phyloP scores from a whole-genome alignment of 2,113 vertebrate genomes.

The Pithys albifrons region DNA sequence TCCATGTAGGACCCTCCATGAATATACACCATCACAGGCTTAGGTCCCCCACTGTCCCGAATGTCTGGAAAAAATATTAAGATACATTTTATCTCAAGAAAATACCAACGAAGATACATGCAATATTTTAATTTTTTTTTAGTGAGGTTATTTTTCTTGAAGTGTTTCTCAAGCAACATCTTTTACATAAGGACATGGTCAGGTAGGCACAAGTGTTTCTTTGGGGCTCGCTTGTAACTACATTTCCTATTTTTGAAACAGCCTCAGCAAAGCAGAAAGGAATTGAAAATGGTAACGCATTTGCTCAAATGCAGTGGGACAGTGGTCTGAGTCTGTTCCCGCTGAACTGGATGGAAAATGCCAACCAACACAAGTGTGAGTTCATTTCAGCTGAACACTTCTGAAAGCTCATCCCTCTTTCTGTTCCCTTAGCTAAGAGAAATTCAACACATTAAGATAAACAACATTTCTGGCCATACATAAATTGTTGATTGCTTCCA shows the following conservation, averaged over 20 bases:
- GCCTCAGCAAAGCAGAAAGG: not conserved
- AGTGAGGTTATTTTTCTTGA: constrained; percentile 52
- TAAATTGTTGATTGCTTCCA: not conserved
- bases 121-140: not conserved
- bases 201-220: not conserved
- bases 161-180: constrained; percentile 82
- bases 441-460: not conserved
- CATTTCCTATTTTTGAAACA: not conserved
- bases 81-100: constrained; percentile 69
- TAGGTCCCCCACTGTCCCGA: constrained; percentile 98
- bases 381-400: not conserved
- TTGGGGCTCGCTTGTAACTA: not conserved
- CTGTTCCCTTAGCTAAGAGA: not conserved
- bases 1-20: constrained; percentile 99
- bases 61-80: constrained; percentile 93
- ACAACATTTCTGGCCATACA: not conserved
- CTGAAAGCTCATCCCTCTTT: not conserved
- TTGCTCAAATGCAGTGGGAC: not conserved
- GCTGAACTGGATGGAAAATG: not conserved
- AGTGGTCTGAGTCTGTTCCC: not conserved
- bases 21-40: constrained; percentile 99
- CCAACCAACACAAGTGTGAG: not conserved
- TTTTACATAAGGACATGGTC: not conserved
- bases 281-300: not conserved
- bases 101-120: constrained; percentile 15